Percentiles rank a stretch among this genome's conserved stretches.
These are phyloP conservation scores for Phaetusa simplex DNA, from an alignment of 2,113 vertebrate genomes.

Conservation along the genomic window DNA sequence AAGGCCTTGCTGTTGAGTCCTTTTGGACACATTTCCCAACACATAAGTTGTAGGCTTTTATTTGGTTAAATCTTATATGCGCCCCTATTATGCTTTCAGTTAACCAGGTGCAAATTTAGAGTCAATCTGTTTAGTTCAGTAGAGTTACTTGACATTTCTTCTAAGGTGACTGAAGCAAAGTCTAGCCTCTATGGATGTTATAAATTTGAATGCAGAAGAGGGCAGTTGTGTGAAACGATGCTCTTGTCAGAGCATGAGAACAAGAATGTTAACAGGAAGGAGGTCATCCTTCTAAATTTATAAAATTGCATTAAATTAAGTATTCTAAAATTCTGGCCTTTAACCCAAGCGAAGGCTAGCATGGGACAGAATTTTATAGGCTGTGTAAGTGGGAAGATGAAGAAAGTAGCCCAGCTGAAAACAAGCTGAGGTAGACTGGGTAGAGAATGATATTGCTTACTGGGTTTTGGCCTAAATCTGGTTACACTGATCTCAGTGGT, in stretches of 20 bases:
- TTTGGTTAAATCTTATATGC: not conserved
- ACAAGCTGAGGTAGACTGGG: not conserved
- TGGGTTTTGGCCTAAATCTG: not conserved
- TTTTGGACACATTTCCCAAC: not conserved
- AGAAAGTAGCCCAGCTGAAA: not conserved
- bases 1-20: not conserved
- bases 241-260: not conserved
- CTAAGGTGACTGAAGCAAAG: not conserved
- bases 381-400: not conserved
- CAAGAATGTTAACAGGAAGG: not conserved
- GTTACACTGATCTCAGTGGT: not conserved
- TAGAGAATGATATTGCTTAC: not conserved
- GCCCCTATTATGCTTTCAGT: not conserved
- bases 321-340: not conserved
- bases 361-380: not conserved
- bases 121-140: not conserved
- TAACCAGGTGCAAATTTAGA: not conserved
- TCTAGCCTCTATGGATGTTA: not conserved
- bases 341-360: not conserved
- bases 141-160: not conserved
- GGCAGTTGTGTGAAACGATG: not conserved
- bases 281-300: not conserved
- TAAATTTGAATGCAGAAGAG: not conserved
- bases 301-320: not conserved
- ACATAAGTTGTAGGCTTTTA: not conserved